Percentiles rank a stretch among this genome's conserved stretches.
Evolutionary conservation across 1,140 invertebrate genomes (phyloP).

Genomic region (Pogonognathellus flavescens): DNA sequence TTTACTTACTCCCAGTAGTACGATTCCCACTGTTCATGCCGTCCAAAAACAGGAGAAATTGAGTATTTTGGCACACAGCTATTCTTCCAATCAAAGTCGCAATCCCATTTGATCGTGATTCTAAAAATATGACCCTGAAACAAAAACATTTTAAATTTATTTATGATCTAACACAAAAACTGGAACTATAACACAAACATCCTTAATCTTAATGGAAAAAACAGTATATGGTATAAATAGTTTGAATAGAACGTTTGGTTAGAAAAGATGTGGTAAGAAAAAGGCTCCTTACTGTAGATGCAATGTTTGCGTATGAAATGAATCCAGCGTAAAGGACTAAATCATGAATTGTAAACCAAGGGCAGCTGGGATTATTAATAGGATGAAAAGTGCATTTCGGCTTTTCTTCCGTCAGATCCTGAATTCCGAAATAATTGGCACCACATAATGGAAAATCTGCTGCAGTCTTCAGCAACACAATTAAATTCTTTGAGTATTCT

Average conservation of each 20-base stretch:
- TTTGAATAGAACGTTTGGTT: too few species aligned
- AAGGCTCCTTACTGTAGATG: slow-evolving; percentile 52
- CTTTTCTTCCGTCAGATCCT: slow-evolving; percentile 51
- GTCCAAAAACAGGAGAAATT: slow-evolving; percentile 56
- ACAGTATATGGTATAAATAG: too few species aligned
- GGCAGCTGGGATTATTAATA: slow-evolving; percentile 56
- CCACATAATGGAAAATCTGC: slow-evolving; percentile 59
- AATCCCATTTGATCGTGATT: slow-evolving; percentile 58
- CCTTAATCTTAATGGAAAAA: too few species aligned
- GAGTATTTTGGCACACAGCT: slow-evolving; percentile 53
- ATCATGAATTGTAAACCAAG: slow-evolving; percentile 62
- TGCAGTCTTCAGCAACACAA: slow-evolving; percentile 54
- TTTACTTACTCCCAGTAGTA: slow-evolving; percentile 59
- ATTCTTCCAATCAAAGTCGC: slow-evolving; percentile 60
- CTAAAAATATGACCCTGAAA: slow-evolving; percentile 57
- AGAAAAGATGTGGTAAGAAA: too few species aligned
- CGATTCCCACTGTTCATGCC: slow-evolving; percentile 55
- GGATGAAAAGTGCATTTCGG: slow-evolving; percentile 57
- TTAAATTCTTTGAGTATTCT: slow-evolving; percentile 61
- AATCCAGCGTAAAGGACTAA: slow-evolving; percentile 57
- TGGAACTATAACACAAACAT: too few species aligned
- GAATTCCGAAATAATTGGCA: slow-evolving; percentile 55
- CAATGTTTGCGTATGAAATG: slow-evolving; percentile 57
- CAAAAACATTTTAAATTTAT: too few species aligned
- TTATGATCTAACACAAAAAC: too few species aligned